These are phyloP conservation scores for Sebastes glaucus DNA, from an alignment of 2,797 vertebrate genomes.

Conservation along the genomic window DNA sequence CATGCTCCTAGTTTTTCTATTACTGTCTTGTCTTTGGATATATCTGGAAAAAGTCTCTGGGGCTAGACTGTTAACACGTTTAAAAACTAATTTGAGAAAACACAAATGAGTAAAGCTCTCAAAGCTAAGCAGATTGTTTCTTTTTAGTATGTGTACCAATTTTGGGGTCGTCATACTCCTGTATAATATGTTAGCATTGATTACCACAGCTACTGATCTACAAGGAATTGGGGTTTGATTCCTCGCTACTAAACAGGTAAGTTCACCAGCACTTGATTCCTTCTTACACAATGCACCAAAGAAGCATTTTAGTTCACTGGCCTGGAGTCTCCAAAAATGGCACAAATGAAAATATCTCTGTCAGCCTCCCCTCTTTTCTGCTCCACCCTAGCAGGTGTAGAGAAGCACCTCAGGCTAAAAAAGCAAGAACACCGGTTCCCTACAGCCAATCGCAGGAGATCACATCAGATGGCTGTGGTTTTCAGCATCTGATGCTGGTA, in stretches of 20 bases:
- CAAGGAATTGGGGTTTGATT: neutral
- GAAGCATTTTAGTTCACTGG: neutral
- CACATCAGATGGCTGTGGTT: slow-evolving; percentile 8
- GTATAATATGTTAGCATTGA: neutral
- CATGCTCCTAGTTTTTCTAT: accelerated
- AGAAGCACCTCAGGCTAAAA: neutral
- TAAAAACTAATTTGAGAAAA: too few species aligned
- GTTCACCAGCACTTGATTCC: neutral
- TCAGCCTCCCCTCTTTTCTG: neutral
- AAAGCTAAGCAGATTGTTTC: too few species aligned
- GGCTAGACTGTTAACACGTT: too few species aligned
- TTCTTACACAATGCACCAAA: neutral
- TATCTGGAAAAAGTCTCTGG: too few species aligned
- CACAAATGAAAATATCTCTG: neutral
- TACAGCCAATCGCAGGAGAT: slow-evolving; percentile 14
- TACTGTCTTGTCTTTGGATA: too few species aligned
- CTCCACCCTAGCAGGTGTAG: slow-evolving; percentile 19
- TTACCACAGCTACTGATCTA: neutral
- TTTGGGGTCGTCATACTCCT: accelerated
- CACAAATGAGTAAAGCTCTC: too few species aligned
- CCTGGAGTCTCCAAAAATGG: neutral
- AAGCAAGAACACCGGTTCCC: neutral
- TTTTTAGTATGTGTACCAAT: too few species aligned
- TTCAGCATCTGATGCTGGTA: slow-evolving; percentile 22
- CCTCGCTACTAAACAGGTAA: neutral